Evolutionary conservation across 2,797 vertebrate genomes (phyloP).

Genomic region (Argentina silus): DNA sequence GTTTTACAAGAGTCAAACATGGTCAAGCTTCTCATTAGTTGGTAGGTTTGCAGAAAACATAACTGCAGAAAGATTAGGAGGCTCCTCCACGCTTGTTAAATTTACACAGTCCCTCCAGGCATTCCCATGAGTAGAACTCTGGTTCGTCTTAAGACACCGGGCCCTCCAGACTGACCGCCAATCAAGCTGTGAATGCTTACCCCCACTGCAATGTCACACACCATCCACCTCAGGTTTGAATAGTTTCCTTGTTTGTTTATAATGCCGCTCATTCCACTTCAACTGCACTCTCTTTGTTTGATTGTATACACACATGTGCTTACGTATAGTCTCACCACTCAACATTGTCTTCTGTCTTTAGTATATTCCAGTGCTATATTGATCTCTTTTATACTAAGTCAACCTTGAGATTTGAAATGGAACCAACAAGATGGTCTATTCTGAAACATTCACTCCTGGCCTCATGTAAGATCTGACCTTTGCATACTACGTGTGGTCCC

Average conservation of each 20-base stretch:
- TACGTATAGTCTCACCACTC: too few relatives aligned
- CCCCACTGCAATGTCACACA: not conserved
- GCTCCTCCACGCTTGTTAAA: conserved; percentile 7
- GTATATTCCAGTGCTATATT: too few relatives aligned
- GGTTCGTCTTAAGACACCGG: not conserved
- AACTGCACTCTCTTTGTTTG: not conserved
- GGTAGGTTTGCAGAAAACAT: conserved; percentile 38
- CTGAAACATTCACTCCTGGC: too few relatives aligned
- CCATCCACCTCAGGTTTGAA: not conserved
- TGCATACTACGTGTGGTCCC: not conserved
- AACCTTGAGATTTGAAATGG: too few relatives aligned
- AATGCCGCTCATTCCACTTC: too few relatives aligned
- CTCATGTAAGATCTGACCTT: too few relatives aligned
- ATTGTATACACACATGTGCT: too few relatives aligned
- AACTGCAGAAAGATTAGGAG: conserved; percentile 17
- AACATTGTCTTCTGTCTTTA: too few relatives aligned
- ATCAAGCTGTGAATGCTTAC: not conserved
- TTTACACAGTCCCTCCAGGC: conserved; percentile 6
- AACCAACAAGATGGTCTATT: too few relatives aligned
- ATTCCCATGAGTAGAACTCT: conserved; percentile 14
- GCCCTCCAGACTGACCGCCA: not conserved
- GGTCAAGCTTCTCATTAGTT: conserved; percentile 60
- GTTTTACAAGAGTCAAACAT: conserved; percentile 47
- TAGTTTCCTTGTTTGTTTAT: not conserved
- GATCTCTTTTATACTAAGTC: too few relatives aligned